phyloP scores from a whole-genome alignment of 2,113 vertebrate genomes.

The Neopipo cinnamomea region DNA sequence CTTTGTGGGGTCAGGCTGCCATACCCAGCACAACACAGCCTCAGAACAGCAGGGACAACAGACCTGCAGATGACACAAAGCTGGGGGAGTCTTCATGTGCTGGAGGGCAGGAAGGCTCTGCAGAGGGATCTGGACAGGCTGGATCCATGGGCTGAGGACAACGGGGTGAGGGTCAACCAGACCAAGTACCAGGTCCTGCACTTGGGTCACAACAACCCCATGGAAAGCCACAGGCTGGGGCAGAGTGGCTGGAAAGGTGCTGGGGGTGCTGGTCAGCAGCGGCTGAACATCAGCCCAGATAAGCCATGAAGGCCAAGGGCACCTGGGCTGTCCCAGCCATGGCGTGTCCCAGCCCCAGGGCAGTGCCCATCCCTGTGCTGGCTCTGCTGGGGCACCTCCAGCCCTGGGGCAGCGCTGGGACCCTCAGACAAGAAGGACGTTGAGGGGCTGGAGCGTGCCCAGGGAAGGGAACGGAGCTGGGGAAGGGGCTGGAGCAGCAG shows the following conservation, averaged over 20 bases:
- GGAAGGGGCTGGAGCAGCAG: neutral
- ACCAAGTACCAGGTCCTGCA: neutral
- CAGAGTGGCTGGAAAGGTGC: neutral
- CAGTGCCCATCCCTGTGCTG: neutral
- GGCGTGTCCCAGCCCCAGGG: neutral
- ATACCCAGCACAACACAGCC: neutral
- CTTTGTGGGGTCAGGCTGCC: neutral
- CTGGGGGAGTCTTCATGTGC: neutral
- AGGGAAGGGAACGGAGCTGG: rapidly evolving
- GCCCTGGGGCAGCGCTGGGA: neutral
- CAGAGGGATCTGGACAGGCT: neutral
- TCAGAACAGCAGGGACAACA: neutral
- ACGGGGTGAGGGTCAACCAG: neutral
- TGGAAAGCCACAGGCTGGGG: neutral
- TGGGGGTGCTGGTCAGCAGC: neutral
- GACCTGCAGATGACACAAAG: neutral
- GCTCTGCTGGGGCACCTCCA: neutral
- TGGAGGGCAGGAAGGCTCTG: neutral
- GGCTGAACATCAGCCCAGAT: rapidly evolving
- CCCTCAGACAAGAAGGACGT: no score
- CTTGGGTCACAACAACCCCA: neutral
- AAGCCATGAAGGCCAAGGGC: neutral
- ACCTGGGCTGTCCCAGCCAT: neutral
- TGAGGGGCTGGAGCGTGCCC: neutral
- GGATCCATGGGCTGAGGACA: neutral